Base-by-base conservation (phyloP, 2,888 invertebrate genomes). In the Adelphocoris suturalis region DNA sequence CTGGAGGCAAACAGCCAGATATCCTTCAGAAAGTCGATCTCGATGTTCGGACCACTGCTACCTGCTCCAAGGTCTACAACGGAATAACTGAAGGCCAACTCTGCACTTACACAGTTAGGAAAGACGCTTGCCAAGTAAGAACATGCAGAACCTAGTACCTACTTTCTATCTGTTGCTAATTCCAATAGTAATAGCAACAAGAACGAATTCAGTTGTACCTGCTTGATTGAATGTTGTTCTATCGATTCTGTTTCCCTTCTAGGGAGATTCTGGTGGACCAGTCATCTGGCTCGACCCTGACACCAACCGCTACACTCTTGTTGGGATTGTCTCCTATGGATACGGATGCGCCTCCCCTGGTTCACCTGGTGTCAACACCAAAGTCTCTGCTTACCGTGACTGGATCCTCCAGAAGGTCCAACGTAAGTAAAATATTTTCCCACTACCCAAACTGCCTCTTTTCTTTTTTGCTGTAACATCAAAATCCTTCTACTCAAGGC, bases 221-320 rank as follows among this genome's bases (percentile, higher is more conserved):
- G 37, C 2, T 37, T 37, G 37, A 37, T 7, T 37, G 37, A 37
- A 37, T 37, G 7, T 37, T 37, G 37, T 2, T 37, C 7, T 4
- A 37, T 4, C 37, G 37, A 37, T 37, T 37, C 37, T 37, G 37
- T 37, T 37, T 37, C 37, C 37, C 2, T 61, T 92, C 91, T 92
- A 93, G 93, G 92, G 92, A 90, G 94, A 95, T 92, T 95, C 95
- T 9, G 96, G 96, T 4, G 95, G 96, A 0, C 95, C 96, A 0
- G 90, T 94, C 0, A 92, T 95, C 0, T 95, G 94, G 94, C 93
- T 93, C 85, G 95, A 95, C 91, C 93, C 93, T 16, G 89, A 90
- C 1, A 92, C 92, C 4, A 91, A 91, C 27, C 92, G 92, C 85
- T 92, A 94, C 0, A 94, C 93, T 91, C 13, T 92, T 47, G 88